phyloP scores from a whole-genome alignment of 2,888 invertebrate species.

The Ephialtes manifestator region DNA sequence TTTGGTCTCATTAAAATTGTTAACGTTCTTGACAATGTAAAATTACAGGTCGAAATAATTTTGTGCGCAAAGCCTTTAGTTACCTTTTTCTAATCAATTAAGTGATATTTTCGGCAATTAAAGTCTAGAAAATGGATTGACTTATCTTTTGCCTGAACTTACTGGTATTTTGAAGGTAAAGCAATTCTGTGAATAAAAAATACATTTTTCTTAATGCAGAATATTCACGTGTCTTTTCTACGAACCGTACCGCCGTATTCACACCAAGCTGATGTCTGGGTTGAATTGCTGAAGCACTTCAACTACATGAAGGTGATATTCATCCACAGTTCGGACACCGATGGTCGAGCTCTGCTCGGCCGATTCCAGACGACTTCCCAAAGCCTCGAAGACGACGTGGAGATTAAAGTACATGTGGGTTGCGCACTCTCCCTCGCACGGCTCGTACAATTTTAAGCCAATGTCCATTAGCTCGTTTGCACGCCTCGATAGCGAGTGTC shows the following conservation, averaged over 20 bases:
- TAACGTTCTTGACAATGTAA: too few relatives aligned
- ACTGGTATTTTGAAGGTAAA: too few relatives aligned
- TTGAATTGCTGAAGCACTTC: slow-evolving; percentile 96
- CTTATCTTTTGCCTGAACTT: too few relatives aligned
- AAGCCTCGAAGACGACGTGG: slow-evolving; percentile 95
- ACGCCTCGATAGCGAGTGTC: slow-evolving; percentile 72
- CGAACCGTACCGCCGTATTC: slow-evolving; percentile 99
- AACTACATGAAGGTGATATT: slow-evolving; percentile 97
- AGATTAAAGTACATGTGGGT: slow-evolving; percentile 93
- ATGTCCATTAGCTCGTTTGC: slow-evolving; percentile 72
- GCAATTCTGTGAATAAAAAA: too few relatives aligned
- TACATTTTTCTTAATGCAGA: slow-evolving; percentile 88
- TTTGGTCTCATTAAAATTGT: too few relatives aligned
- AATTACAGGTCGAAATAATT: too few relatives aligned
- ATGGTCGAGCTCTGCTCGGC: slow-evolving; percentile 96
- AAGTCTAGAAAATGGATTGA: too few relatives aligned
- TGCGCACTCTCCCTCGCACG: slow-evolving; percentile 75
- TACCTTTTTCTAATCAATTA: too few relatives aligned
- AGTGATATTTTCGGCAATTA: too few relatives aligned
- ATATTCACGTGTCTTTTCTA: slow-evolving; percentile 98
- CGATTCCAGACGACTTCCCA: slow-evolving; percentile 98
- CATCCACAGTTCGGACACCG: slow-evolving; percentile 98
- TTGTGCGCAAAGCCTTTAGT: too few relatives aligned
- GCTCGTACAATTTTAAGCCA: slow-evolving; percentile 69
- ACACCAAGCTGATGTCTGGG: slow-evolving; percentile 99